Percentiles rank a stretch among this genome's conserved stretches.
Conservation (phyloP, 2,888 invertebrate genomes). For the Melipona beecheii region DNA sequence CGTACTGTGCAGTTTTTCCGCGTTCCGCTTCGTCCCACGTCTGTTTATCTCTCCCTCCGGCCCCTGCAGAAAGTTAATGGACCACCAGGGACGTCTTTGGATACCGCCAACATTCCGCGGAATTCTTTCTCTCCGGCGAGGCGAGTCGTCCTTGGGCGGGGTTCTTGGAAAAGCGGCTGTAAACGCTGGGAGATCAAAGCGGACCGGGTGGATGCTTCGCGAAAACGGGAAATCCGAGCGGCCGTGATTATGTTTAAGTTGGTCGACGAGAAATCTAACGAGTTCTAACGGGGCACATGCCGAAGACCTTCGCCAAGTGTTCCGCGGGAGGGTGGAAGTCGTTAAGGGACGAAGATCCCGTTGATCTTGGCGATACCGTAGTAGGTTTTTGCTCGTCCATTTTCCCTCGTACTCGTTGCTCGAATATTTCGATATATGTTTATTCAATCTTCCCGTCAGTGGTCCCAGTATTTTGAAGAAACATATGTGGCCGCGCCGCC, state of each 20-base stretch:
- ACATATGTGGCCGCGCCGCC: neutral
- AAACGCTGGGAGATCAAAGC: neutral
- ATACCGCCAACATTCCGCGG: slow-evolving; percentile 46
- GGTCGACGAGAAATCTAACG: slow-evolving; percentile 3
- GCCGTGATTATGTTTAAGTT: slow-evolving; percentile 50
- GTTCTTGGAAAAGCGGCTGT: neutral
- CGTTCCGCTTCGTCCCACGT: slow-evolving; percentile 10
- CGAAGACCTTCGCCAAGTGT: neutral
- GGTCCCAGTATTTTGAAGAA: too few species aligned
- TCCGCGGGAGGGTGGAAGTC: neutral
- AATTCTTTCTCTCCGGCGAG: slow-evolving; percentile 57
- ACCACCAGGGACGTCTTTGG: slow-evolving; percentile 68
- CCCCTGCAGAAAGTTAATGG: slow-evolving; percentile 70
- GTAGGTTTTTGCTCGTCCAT: neutral
- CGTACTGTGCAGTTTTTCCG: too few species aligned
- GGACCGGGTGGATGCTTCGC: neutral
- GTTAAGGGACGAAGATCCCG: neutral
- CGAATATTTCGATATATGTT: too few species aligned
- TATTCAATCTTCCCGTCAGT: too few species aligned
- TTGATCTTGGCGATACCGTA: neutral
- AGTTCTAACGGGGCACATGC: neutral
- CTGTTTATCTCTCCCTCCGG: slow-evolving; percentile 62
- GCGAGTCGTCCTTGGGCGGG: slow-evolving; percentile 18
- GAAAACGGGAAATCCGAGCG: slow-evolving; percentile 18
- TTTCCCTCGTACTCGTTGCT: neutral